Conservation (phyloP, 2,113 vertebrate genomes). For the Sapayoa aenigma region DNA sequence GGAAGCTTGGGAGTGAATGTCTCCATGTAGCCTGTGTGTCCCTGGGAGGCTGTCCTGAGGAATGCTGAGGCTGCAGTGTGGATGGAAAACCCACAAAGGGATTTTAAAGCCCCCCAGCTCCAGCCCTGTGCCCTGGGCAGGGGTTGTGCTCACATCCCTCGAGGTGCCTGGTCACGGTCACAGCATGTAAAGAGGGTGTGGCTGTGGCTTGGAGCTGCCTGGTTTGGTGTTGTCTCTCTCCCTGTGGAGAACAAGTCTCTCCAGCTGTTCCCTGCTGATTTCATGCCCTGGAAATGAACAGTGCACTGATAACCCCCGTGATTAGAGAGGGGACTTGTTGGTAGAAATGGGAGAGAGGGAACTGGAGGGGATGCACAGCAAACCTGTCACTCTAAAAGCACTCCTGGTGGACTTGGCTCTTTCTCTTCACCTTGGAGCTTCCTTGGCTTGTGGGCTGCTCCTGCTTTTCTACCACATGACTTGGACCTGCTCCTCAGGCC, state of each 20-base stretch:
- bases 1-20: neutral
- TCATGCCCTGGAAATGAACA: neutral
- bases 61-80: neutral
- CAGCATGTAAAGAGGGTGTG: neutral
- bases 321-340: neutral
- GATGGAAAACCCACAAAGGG: neutral
- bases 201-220: neutral
- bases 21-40: neutral
- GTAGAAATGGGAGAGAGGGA: neutral
- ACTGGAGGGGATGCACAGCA: neutral
- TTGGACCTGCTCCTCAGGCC: neutral
- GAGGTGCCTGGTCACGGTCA: neutral
- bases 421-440: neutral
- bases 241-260: neutral
- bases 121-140: neutral
- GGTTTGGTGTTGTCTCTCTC: neutral
- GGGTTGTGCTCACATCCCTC: neutral
- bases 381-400: neutral
- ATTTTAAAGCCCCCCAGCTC: neutral
- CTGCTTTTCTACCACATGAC: neutral
- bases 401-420: neutral
- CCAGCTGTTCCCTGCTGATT: neutral
- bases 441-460: neutral
- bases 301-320: accelerated
- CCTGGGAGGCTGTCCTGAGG: neutral